Evolutionary conservation across 2,888 invertebrate genomes (phyloP).

Genomic region (Pinctada fucata): DNA sequence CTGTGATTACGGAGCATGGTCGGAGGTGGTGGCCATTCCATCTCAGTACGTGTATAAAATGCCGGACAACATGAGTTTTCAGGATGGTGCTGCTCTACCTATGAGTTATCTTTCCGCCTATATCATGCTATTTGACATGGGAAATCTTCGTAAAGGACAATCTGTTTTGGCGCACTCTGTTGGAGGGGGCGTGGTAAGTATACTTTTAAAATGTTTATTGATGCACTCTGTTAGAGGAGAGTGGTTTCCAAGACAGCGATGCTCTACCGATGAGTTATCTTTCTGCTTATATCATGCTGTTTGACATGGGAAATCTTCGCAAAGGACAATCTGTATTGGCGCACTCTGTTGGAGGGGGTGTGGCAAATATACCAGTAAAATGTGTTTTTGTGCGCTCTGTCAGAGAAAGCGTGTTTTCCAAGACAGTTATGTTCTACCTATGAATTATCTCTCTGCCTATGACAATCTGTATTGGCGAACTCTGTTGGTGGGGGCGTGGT

Average conservation of each 20-base stretch:
- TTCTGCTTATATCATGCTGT: slow-evolving; percentile 90
- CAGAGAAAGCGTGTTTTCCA: slow-evolving; percentile 77
- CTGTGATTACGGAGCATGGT: slow-evolving; percentile 91
- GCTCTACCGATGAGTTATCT: slow-evolving; percentile 91
- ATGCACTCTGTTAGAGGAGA: slow-evolving; percentile 81
- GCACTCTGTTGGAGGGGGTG: slow-evolving; percentile 92
- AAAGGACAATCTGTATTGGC: slow-evolving; percentile 89
- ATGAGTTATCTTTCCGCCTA: slow-evolving; percentile 92
- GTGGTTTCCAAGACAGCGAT: slow-evolving; percentile 87
- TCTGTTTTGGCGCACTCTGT: slow-evolving; percentile 90
- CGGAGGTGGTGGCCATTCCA: slow-evolving; percentile 88
- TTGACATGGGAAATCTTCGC: slow-evolving; percentile 88
- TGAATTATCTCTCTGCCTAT: slow-evolving; percentile 91
- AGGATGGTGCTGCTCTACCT: slow-evolving; percentile 90
- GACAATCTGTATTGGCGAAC: slow-evolving; percentile 89
- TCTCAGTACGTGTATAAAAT: slow-evolving; percentile 85
- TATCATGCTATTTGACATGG: slow-evolving; percentile 90
- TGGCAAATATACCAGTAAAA: slow-evolving; percentile 80
- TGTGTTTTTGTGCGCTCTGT: no score
- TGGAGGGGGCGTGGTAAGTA: slow-evolving; percentile 89
- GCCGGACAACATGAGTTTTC: slow-evolving; percentile 85
- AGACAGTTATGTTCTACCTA: slow-evolving; percentile 89
- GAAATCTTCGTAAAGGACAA: slow-evolving; percentile 87
- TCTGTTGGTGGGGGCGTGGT: slow-evolving; percentile 92
- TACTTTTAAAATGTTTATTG: background rate